Evolutionary conservation across 2,888 invertebrate species (phyloP), one percentile per base, ranked within the genome.

Genomic region (Lasioglossum leucozonium): DNA sequence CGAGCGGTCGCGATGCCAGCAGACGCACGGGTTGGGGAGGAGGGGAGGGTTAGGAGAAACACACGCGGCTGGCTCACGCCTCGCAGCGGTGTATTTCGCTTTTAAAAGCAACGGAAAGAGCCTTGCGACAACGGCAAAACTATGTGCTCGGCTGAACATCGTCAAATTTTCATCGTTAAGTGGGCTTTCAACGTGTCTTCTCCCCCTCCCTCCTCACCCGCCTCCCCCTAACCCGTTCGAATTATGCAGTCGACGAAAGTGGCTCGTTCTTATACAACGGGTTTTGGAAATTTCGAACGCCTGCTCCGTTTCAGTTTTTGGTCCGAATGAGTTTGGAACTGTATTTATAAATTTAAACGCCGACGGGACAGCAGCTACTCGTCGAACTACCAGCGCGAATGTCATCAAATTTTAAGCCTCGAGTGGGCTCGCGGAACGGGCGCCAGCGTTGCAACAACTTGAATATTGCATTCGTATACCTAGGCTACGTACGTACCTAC

Each of bases 101-200:
- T 69, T 40, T 37, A n/a, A 69, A 69, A 69, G 22, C 34, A 34
- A 1, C n/a, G 40, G 37, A 40, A 40, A n/a, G 40, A n/a, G 69
- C 37, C 11, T 2, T 3, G 6, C 0, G 18, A 62, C 62, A 18
- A n/a, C n/a, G n/a, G 30, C 62, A 8, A 62, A 62, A 62, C 18
- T 62, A 30, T 34, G 34, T 34, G 3, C 30, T 30, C 30, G 30
- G 62, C 62, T 8, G 30, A 62, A 62, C 30, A 62, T 62, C 62
- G 30, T 62, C 18, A 62, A 62, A 62, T 62, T 62, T 62, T 62
- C 30, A 62, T 34, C 62, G 30, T 30, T 62, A 62, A 62, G 62
- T 62, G 62, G 62, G 62, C 62, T 62, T 62, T 62, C 30, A 62
- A n/a, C n/a, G n/a, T n/a, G n/a, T n/a, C n/a, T n/a, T n/a, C n/a